These are phyloP conservation scores for Lasioglossum villosulum DNA, from an alignment of 2,888 invertebrate genomes.

Conservation along the genomic window DNA sequence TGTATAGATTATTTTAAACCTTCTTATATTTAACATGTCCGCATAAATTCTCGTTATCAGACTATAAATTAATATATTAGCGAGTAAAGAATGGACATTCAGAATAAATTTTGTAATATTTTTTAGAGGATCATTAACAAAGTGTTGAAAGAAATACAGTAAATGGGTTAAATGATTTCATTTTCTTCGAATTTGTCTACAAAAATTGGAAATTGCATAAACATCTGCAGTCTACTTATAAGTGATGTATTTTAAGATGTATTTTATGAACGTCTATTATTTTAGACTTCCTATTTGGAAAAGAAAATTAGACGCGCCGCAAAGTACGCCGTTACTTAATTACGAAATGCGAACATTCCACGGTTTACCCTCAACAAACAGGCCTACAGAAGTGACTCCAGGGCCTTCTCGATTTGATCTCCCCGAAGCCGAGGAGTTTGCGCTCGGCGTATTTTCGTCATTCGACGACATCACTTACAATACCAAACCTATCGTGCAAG, in stretches of 20 bases:
- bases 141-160: too few species aligned
- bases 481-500: slow-evolving; percentile 89
- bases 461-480: slow-evolving; percentile 90
- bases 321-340: slow-evolving; percentile 59
- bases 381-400: slow-evolving; percentile 84
- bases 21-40: too few species aligned
- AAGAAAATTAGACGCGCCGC: slow-evolving; percentile 83
- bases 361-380: slow-evolving; percentile 69
- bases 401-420: slow-evolving; percentile 89
- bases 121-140: too few species aligned
- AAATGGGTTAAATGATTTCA: too few species aligned
- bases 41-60: too few species aligned
- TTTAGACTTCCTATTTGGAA: slow-evolving; percentile 86
- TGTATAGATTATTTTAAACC: too few species aligned
- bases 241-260: neutral
- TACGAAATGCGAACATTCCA: slow-evolving; percentile 77
- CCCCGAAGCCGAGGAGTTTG: slow-evolving; percentile 89
- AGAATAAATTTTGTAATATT: too few species aligned
- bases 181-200: too few species aligned
- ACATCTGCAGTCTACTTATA: neutral
- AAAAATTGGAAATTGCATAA: too few species aligned
- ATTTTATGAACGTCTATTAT: slow-evolving; percentile 35
- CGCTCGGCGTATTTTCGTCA: slow-evolving; percentile 87
- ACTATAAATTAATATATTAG: too few species aligned
- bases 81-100: too few species aligned